phyloP scores from a whole-genome alignment of 2,888 invertebrate genomes.

The Saturnia pavonia region DNA sequence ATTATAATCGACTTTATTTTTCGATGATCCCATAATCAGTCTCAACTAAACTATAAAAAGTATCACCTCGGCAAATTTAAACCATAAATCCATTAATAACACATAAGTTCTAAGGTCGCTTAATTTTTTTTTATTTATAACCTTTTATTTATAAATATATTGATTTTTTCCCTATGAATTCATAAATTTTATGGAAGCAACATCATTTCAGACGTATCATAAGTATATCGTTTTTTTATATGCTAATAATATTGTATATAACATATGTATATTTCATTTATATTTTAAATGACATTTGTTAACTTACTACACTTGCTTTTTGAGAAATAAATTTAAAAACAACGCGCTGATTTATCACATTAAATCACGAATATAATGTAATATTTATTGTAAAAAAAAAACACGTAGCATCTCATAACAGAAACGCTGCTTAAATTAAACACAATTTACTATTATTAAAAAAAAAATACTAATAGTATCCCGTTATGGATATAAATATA shows the following conservation, averaged over 20 bases:
- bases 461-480: too few species aligned
- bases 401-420: too few species aligned
- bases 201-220: conserved; percentile 71
- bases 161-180: conserved; percentile 54
- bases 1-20: conserved; percentile 25
- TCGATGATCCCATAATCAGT: conserved; percentile 58
- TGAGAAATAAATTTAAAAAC: conserved; percentile 16
- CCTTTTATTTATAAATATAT: conserved; percentile 47
- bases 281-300: conserved; percentile 60
- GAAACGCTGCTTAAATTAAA: too few species aligned
- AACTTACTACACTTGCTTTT: conserved; percentile 60
- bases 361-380: too few species aligned
- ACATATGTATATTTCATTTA: conserved; percentile 75
- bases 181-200: conserved; percentile 74
- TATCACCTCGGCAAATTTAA: conserved; percentile 26
- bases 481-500: too few species aligned
- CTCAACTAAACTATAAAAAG: conserved; percentile 31
- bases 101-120: conserved; percentile 36
- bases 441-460: too few species aligned
- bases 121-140: conserved; percentile 37
- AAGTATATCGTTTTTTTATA: conserved; percentile 67
- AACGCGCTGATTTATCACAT: too few species aligned
- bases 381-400: too few species aligned
- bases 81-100: background rate
- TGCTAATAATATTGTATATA: conserved; percentile 74